A percentile compares a stretch with the other conserved stretches of the same genome.
These are phyloP conservation scores for Naja naja DNA, from an alignment of 2,113 vertebrate species.

Conservation along the genomic window DNA sequence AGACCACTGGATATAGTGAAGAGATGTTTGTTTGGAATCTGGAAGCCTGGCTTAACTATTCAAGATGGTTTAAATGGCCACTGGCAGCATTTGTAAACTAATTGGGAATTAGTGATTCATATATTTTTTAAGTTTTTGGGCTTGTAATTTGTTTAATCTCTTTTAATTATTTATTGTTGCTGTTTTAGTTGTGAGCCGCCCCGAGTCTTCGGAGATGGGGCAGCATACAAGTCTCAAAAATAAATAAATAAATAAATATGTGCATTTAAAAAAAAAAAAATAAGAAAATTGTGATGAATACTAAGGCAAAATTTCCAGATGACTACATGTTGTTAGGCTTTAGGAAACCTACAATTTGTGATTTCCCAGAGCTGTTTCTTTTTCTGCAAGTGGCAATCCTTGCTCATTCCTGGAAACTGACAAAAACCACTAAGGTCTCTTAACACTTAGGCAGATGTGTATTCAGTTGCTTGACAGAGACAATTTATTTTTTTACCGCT, in stretches of 20 bases:
- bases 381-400: conserved; percentile 1
- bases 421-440: conserved; percentile 3
- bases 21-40: neutral
- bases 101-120: conserved; percentile 17
- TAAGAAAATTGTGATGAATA: conserved; percentile 36
- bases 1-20: neutral
- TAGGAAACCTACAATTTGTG: conserved; percentile 20
- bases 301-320: conserved; percentile 29
- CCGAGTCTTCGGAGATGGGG: no score
- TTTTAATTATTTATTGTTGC: no score
- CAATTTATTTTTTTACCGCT: neutral
- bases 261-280: neutral
- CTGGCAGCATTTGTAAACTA: conserved; percentile 13
- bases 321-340: conserved; percentile 41
- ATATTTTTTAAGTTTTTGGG: no score
- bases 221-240: no score
- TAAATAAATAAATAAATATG: no score
- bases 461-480: conserved; percentile 16
- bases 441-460: conserved; percentile 7
- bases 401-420: conserved; percentile 36
- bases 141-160: no score
- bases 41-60: neutral
- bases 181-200: no score
- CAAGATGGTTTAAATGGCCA: conserved; percentile 43
- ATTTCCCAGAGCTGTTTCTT: conserved; percentile 42